Evolutionary conservation across 2,888 invertebrate genomes (phyloP), one percentile per base, ranked within the genome.

Genomic region (Tromatobia lineatoria): DNA sequence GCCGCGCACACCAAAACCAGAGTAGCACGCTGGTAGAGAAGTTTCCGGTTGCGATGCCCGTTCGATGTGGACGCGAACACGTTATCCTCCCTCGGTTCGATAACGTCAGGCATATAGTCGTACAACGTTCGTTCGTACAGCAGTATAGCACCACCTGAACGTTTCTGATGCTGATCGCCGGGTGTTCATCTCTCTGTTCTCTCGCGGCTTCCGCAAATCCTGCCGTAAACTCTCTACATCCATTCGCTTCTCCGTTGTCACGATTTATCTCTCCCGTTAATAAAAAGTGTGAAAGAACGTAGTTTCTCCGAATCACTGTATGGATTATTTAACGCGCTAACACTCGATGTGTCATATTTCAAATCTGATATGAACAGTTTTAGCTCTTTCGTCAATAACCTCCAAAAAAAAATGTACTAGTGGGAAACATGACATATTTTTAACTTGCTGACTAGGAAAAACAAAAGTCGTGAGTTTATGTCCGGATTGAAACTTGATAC

Each of bases 11-110:
- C 50, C 23, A 42, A 42, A 64, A 59, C 67, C 66, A 20, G 54
- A 78, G 70, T 69, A 71, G 34, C 42, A 80, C 52, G 61, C 64
- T 71, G 45, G 66, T 57, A 57, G 78, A 78, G 64, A 81, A 84
- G 81, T 81, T 84, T 84, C 84, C 84, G 81, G 78, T 84, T 78
- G 76, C 74, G 83, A 80, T 84, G 59, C 67, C 61, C 76, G 57
- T 47, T 52, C 80, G 80, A 83, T 83, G 73, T 59, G 67, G 79
- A 76, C 73, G 73, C 69, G 52, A 80, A 78, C 78, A 59, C 84
- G 74, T 81, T 84, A 81, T 84, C 75, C 80, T 74, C 61, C 64
- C 70, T 80, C 77, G 77, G 23, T 77, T 80, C 75, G 84, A 84
- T 84, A 84, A 81, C 84, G 80, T 80, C 74, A 47, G 54, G 54